phyloP scores from a whole-genome alignment of 53 echinoderm and acorn worm species.

The Paracentrotus lividus region DNA sequence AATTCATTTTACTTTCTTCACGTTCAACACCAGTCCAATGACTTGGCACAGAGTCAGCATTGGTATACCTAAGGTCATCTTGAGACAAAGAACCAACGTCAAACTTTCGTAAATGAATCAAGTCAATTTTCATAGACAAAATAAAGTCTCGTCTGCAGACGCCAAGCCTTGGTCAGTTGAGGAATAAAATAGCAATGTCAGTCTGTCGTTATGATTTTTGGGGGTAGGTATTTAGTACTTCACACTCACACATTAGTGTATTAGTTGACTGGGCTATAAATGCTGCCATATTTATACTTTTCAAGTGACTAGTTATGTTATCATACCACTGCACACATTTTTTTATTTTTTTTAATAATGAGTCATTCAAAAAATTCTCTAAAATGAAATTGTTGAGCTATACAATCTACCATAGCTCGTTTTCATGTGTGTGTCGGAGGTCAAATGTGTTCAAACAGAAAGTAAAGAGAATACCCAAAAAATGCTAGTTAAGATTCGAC shows the following conservation, averaged over 20 bases:
- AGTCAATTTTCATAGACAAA: constrained; percentile 5
- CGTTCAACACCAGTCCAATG: neutral
- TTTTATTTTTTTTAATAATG: no score
- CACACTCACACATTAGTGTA: neutral
- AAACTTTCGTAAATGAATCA: neutral
- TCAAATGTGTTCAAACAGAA: neutral
- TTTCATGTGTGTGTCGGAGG: neutral
- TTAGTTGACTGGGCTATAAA: neutral
- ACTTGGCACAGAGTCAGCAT: constrained; percentile 45
- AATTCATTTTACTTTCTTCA: neutral
- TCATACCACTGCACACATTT: neutral
- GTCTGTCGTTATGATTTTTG: neutral
- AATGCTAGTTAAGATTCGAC: neutral
- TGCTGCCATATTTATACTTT: neutral
- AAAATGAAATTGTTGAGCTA: no score
- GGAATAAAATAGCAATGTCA: neutral
- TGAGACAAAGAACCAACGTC: neutral
- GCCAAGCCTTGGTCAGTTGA: constrained; percentile 15
- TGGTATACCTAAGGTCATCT: neutral
- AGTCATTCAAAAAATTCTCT: no score
- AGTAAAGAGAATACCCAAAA: neutral
- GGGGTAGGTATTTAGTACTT: neutral
- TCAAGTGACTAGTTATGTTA: neutral
- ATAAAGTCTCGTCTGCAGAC: neutral
- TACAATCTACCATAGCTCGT: neutral